Base-by-base conservation (phyloP, 2,113 vertebrate species). In the Dipodomys merriami region DNA sequence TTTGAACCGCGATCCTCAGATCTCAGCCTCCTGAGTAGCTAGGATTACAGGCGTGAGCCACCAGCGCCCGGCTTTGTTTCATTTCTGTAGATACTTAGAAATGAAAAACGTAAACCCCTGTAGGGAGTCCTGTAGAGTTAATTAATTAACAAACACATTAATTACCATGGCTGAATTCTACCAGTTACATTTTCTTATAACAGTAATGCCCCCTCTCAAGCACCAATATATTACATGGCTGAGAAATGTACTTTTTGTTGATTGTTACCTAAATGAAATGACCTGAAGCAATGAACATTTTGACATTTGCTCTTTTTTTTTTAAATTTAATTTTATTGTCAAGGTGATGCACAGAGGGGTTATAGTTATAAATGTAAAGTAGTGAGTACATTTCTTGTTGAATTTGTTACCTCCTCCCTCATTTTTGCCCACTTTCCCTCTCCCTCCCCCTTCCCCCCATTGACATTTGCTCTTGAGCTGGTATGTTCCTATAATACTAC, bases 61-160 rank as follows among this genome's bases (percentile, higher is more conserved):
- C n/a, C n/a, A n/a, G n/a, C n/a, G n/a, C n/a, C n/a, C n/a, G n/a
- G n/a, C n/a, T 94, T 85, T 77, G 25, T 83, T 86, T 83, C 39
- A 80, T 86, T 93, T 93, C 76, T 49, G 12, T 33, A 73, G 65
- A 90, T 89, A 60, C 67, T 69, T 82, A 65, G 84, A 92, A 74
- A 78, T 80, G 25, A 73, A 67, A 72, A 76, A 39, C 25, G 1
- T 76, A 73, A 78, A 77, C 27, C 60, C 6, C 2, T 33, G 22
- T 65, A 29, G n/a, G 72, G 60, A 33, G 22, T 76, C 7, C 62
- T 87, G 73, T 69, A 16, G 23, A 57, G 53, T 57, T 18, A 57
- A 18, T 57, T 57, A 92, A 77, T 49, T 35, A 25, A 5, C 10
- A 87, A 10, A 53, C 69, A 35, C 1, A 29, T 65, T n/a, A 6